Evolutionary conservation across 2,113 vertebrate species (phyloP).

Genomic region (Ailurus styani): DNA sequence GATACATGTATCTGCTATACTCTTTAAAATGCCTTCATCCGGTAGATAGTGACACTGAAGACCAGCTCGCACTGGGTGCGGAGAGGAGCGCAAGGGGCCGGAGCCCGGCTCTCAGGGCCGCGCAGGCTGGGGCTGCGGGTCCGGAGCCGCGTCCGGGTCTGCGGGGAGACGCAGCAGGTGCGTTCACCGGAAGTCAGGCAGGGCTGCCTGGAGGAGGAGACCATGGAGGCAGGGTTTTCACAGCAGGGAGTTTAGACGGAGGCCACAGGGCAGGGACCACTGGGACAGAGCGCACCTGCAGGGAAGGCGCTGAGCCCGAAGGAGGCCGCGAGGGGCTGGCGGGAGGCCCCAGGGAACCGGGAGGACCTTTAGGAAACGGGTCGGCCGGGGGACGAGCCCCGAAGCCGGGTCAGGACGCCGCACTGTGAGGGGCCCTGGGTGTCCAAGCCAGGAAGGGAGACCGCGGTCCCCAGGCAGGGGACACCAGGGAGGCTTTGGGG

Average conservation of each 20-base stretch:
- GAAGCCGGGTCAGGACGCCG: background rate
- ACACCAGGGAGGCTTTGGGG: background rate
- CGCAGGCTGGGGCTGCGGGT: accelerated
- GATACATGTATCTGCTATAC: background rate
- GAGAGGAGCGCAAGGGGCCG: too few species aligned
- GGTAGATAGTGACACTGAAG: background rate
- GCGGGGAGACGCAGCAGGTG: background rate
- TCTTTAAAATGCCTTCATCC: background rate
- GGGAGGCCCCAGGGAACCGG: background rate
- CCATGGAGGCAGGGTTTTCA: background rate
- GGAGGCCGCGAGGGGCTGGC: accelerated
- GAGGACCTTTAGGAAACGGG: background rate
- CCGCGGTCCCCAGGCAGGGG: background rate
- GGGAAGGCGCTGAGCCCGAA: background rate
- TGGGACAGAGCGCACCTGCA: too few species aligned
- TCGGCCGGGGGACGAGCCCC: background rate
- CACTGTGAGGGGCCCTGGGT: background rate
- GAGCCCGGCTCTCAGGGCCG: accelerated
- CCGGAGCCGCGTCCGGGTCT: background rate
- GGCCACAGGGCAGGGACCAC: background rate
- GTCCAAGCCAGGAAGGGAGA: background rate
- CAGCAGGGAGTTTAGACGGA: background rate
- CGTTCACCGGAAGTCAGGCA: background rate
- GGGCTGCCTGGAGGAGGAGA: background rate
- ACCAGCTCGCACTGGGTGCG: background rate